phyloP scores from a whole-genome alignment of 1,140 invertebrate species.

The Ganaspis sp. region DNA sequence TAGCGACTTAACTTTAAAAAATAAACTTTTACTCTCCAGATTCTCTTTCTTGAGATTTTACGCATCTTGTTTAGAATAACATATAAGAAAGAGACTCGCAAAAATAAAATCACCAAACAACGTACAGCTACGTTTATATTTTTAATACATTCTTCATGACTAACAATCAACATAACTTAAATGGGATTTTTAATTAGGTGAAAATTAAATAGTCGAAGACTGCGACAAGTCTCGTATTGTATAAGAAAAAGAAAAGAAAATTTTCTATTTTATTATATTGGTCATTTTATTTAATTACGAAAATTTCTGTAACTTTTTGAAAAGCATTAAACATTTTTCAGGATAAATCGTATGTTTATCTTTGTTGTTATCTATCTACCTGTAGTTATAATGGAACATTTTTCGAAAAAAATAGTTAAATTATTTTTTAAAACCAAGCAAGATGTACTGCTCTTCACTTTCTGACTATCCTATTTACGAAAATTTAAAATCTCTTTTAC shows the following conservation, averaged over 20 bases:
- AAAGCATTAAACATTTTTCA: no score
- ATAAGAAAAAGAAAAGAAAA: background rate
- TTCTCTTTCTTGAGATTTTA: conserved; percentile 11
- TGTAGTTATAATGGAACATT: no score
- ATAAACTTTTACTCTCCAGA: background rate
- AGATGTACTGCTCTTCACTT: no score
- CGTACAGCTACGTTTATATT: background rate
- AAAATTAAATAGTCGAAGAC: conserved; percentile 2
- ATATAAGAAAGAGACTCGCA: background rate
- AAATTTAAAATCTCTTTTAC: background rate
- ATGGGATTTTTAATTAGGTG: background rate
- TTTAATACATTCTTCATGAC: background rate
- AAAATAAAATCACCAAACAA: conserved; percentile 26
- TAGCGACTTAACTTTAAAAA: conserved; percentile 4
- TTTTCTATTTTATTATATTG: background rate
- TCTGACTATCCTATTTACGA: no score
- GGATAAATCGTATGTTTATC: no score
- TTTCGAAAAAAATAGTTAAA: no score
- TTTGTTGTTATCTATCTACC: no score
- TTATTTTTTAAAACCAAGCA: no score
- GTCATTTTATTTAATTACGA: background rate
- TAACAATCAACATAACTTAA: conserved; percentile 5
- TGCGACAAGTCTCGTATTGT: background rate
- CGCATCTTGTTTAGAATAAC: background rate
- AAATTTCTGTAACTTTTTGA: background rate